Evolutionary conservation across 2,113 vertebrate genomes (phyloP), one percentile per base, ranked within the genome.

Genomic region (Excalfactoria chinensis): DNA sequence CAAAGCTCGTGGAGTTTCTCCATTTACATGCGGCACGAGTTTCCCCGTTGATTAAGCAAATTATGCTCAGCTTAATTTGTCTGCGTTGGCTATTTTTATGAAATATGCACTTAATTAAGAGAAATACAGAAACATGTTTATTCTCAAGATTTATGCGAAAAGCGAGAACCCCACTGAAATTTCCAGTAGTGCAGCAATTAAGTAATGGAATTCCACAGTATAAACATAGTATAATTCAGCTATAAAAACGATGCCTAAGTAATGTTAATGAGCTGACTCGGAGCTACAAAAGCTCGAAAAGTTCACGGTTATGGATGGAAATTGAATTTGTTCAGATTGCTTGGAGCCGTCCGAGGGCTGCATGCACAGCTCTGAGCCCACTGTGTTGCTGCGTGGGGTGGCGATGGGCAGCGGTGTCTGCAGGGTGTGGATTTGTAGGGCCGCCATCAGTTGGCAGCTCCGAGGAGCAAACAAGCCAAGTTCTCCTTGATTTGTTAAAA

Each of bases 151-250:
- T 95, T 92, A 95, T 95, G 93, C 34, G 84, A 91, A 95, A 96
- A 90, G 46, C 10, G 93, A 97, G 96, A 96, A 95, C 79, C 93
- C 93, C 94, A 90, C 85, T 76, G 97, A 96, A 97, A 95, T 96
- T 96, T 96, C 97, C 91, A 97, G 97, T 92, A 96, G 96, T 88
- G 95, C 95, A 91, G 94, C 97, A 94, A 94, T 96, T 95, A 96
- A 96, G 95, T 92, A 92, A 93, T 91, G 93, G 95, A 93, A 95
- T 97, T 96, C 95, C 67, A 56, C 91, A 84, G 76, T 95, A 91
- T 85, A 93, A 95, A 96, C 90, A 85, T 32, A 41, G 93, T 88
- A 76, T 96, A 93, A 46, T 88, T 95, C 93, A 84, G 72, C 96
- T 91, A 85, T 58, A 79, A 93, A 91, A 90, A 89, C 40, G 30